Evolutionary conservation across 64 coral and sea anemone genomes (phyloP).

Genomic region (Montipora efflorescens): DNA sequence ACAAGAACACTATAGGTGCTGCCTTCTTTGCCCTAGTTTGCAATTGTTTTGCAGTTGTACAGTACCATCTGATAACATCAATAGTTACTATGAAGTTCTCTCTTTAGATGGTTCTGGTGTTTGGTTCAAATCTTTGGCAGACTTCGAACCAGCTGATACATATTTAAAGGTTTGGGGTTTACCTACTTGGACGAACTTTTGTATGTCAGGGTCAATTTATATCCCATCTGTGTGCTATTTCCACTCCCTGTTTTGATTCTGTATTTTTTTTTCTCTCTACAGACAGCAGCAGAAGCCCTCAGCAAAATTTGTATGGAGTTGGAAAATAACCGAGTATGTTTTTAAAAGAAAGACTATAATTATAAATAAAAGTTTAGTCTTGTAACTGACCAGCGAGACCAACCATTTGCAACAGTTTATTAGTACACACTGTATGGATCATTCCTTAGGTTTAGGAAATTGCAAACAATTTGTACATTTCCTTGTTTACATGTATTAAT

Average conservation of each 20-base stretch:
- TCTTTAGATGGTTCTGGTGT: conserved; percentile 70
- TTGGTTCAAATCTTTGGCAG: conserved; percentile 89
- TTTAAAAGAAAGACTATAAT: not conserved
- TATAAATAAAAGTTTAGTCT: too few species aligned
- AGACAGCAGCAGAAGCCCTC: conserved; percentile 83
- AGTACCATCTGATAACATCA: not conserved
- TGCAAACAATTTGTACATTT: too few species aligned
- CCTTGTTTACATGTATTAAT: too few species aligned
- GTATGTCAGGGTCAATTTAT: not conserved
- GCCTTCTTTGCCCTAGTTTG: not conserved
- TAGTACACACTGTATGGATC: too few species aligned
- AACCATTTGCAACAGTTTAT: too few species aligned
- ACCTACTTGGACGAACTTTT: not conserved
- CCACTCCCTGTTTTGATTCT: not conserved
- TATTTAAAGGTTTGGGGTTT: conserved; percentile 75
- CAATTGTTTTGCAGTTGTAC: not conserved
- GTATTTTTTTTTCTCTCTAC: conserved; percentile 10
- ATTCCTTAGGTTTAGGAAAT: too few species aligned
- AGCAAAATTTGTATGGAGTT: conserved; percentile 94
- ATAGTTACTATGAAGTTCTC: not conserved
- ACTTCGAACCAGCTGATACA: conserved; percentile 84
- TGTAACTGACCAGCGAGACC: too few species aligned
- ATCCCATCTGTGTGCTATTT: not conserved
- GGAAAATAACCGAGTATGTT: conserved; percentile 78
- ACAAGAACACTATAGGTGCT: conserved; percentile 75